These are phyloP conservation scores for Ptyas mucosa DNA, from an alignment of 2,113 vertebrate genomes.

Conservation along the genomic window DNA sequence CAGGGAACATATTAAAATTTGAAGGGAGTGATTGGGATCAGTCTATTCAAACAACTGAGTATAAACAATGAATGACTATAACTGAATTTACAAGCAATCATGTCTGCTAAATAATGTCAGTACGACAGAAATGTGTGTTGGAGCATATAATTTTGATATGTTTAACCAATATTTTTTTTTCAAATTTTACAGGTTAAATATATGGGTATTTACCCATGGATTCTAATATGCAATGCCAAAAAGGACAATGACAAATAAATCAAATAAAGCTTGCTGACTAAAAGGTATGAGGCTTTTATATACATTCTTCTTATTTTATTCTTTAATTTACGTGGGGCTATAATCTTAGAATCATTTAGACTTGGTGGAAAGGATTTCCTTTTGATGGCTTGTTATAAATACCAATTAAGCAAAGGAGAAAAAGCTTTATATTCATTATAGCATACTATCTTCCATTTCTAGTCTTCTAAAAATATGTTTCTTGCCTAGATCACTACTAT, in stretches of 20 bases:
- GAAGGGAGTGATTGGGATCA: neutral
- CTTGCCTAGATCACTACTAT: no score
- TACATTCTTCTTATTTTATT: neutral
- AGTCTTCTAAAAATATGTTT: no score
- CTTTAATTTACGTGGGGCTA: neutral
- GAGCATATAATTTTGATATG: neutral
- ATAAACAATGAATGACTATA: neutral
- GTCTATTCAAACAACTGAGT: neutral
- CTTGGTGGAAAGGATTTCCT: neutral
- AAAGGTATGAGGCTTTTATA: neutral
- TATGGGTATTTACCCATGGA: neutral
- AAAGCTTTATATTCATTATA: neutral
- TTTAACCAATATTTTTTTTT: neutral
- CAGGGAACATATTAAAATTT: neutral
- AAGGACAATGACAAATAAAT: neutral
- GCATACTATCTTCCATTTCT: no score
- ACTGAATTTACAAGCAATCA: neutral
- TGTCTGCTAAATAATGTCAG: neutral
- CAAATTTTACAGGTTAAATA: neutral
- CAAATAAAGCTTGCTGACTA: neutral
- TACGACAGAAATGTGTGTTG: neutral
- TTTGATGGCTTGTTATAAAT: neutral
- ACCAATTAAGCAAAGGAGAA: neutral
- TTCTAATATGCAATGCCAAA: neutral
- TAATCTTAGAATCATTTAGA: neutral